Conservation (phyloP, 2,113 vertebrate genomes). For the Puntigrus tetrazona region DNA sequence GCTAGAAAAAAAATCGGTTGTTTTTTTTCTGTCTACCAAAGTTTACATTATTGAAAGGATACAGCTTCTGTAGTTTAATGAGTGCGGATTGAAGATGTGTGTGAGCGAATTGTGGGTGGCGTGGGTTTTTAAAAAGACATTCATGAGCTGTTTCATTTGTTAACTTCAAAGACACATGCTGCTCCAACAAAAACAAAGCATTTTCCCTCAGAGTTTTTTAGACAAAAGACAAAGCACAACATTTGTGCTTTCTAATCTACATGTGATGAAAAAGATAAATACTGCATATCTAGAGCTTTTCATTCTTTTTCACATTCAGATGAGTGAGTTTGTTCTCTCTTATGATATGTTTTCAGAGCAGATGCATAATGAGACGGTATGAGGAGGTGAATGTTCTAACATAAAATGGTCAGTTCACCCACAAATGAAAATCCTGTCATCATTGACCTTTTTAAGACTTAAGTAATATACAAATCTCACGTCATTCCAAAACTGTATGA, state of each 20-base stretch:
- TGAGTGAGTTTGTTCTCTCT: background rate
- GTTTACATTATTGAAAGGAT: background rate
- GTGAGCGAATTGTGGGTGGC: constrained; percentile 3
- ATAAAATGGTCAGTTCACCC: background rate
- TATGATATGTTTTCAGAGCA: background rate
- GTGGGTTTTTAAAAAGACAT: constrained; percentile 59
- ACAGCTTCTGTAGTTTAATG: background rate
- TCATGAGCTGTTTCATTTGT: constrained; percentile 65
- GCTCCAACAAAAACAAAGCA: constrained; percentile 1
- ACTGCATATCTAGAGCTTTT: constrained; percentile 61
- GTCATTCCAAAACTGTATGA: background rate
- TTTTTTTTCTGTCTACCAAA: background rate
- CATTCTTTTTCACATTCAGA: constrained; percentile 66
- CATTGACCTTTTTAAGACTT: background rate
- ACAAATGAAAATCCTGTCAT: background rate
- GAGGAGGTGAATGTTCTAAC: no score
- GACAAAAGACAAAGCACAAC: background rate
- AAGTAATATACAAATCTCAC: background rate
- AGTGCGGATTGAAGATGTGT: background rate
- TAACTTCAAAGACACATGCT: constrained; percentile 8
- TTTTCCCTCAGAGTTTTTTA: background rate
- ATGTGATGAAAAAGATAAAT: constrained; percentile 53
- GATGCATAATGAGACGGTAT: background rate
- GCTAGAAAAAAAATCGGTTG: background rate
- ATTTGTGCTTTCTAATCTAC: constrained; percentile 29